These are phyloP conservation scores for Dasyurus viverrinus DNA, from an alignment of 2,113 vertebrate genomes.

Conservation along the genomic window DNA sequence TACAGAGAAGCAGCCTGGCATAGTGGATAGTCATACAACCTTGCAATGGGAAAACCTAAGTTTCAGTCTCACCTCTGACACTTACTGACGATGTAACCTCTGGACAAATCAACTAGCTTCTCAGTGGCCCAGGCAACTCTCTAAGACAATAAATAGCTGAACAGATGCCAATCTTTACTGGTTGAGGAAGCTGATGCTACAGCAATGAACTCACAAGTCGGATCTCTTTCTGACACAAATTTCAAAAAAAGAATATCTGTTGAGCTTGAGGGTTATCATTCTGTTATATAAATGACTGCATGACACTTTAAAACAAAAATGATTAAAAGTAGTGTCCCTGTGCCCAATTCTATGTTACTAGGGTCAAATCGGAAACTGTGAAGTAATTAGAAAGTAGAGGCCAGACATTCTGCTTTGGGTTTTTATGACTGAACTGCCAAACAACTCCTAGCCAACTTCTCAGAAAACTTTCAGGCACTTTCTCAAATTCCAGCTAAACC, in stretches of 20 bases:
- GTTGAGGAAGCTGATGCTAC: background rate
- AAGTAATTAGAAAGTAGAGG: slow-evolving; percentile 65
- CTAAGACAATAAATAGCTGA: background rate
- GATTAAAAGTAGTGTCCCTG: slow-evolving; percentile 54
- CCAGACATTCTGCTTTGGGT: slow-evolving; percentile 52
- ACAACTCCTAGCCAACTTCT: slow-evolving; percentile 45
- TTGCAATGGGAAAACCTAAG: background rate
- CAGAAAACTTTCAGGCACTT: slow-evolving; percentile 70
- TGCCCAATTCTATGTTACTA: slow-evolving; percentile 60
- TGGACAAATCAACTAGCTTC: background rate
- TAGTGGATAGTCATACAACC: background rate
- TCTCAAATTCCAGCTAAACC: slow-evolving; percentile 70
- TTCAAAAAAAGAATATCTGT: background rate
- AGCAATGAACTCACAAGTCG: background rate
- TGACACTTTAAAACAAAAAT: slow-evolving; percentile 51
- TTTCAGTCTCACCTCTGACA: background rate
- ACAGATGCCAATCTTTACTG: background rate
- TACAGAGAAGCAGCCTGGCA: background rate
- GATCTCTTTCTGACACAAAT: background rate
- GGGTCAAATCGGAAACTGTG: slow-evolving; percentile 63
- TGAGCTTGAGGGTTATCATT: slow-evolving; percentile 38
- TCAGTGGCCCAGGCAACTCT: background rate
- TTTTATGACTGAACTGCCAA: slow-evolving; percentile 68
- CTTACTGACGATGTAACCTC: background rate
- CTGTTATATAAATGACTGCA: slow-evolving; percentile 55